Evolutionary conservation across 2,797 vertebrate species (phyloP), one percentile per base, ranked within the genome.

Genomic region (Ataeniobius toweri): DNA sequence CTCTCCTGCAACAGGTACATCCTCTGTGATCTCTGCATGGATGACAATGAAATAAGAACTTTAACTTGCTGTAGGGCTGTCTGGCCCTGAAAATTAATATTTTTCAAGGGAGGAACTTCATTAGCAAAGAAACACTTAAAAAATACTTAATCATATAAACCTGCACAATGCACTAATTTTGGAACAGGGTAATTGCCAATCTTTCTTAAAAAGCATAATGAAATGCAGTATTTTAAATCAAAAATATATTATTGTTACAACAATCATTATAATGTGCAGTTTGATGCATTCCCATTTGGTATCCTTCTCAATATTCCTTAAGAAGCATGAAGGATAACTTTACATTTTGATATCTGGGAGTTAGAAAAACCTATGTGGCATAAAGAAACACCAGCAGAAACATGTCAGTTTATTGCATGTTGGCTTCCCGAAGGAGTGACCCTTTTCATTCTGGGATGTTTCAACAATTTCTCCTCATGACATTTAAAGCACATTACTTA

Each of bases 1-100:
- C 75, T 97, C 96, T 44, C 95, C 92, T 76, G 94, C 89, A 44
- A 93, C 94, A 0, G 87, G 92, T 10, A 94, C 85, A 3, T 98
- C 97, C 89, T 97, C 97, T 63, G 94, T 96, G 76, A 95, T 96
- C 93, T 99, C 97, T 98, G 94, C 22, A 83, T 41, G n/a, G 80
- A 86, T 50, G 79, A 92, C 63, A 92, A 72, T 0, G 10, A 39
- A 22, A n/a, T 71, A 76, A 80, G 20, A 28, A 61, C 2, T 59
- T 87, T 18, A 75, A 73, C 13, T 67, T 12, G 28, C 22, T 13
- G 12, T 31, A 63, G 2, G 28, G 28, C 55, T 58, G 13, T 59
- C 56, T 59, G n/a, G 26, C 61, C 18, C 31, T 3, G 28, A 2
- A 16, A 36, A 20, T 63, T 6, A 7, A 63, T 26, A 63, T 63